Evolutionary conservation across 2,113 vertebrate genomes (phyloP), one percentile per base, ranked within the genome.

Genomic region (Apaloderma vittatum): DNA sequence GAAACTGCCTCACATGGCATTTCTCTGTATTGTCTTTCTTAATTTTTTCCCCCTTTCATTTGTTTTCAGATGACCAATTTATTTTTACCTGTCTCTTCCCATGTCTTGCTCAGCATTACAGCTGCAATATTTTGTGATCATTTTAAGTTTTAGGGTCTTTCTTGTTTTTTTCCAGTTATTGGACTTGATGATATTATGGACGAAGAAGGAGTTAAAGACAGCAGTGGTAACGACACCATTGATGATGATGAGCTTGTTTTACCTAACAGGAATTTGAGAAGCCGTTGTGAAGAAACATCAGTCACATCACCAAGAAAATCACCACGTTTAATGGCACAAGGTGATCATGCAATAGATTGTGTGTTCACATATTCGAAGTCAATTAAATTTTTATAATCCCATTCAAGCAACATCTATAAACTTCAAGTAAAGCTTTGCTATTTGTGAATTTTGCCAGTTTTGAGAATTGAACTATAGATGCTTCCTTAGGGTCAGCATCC

Each of bases 101-200:
- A 13, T 57, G 22, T 78, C 36, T 94, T 78, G 21, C 30, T 93
- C 21, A 40, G 8, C 57, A 55, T 86, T 90, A 67, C 32, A 72
- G 20, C 40, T 77, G 4, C 59, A 94, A 70, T 1, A 4, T 18
- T 63, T 93, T 52, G 80, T 85, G 70, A 43, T 59, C 1, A 37
- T 90, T 93, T 93, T 88, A 91, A 97, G 77, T 88, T 97, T 97
- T 96, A 93, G 93, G 63, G 58, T 90, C 75, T 85, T 90, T 73
- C 19, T 94, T 95, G 59, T 93, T 97, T 92, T 80, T 93, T 88
- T 93, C 72, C 96, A 98, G 98, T 98, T 98, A 96, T 97, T 98
- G 98, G 97, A 97, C 97, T 98, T 93, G 98, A 98, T 97, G 98
- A 98, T 94, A 98, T 98, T 98, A 98, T 98, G 96, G 98, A 98